These are phyloP conservation scores for Clavelina lepadiformis DNA, from an alignment of 23 tunicate genomes.

Conservation along the genomic window DNA sequence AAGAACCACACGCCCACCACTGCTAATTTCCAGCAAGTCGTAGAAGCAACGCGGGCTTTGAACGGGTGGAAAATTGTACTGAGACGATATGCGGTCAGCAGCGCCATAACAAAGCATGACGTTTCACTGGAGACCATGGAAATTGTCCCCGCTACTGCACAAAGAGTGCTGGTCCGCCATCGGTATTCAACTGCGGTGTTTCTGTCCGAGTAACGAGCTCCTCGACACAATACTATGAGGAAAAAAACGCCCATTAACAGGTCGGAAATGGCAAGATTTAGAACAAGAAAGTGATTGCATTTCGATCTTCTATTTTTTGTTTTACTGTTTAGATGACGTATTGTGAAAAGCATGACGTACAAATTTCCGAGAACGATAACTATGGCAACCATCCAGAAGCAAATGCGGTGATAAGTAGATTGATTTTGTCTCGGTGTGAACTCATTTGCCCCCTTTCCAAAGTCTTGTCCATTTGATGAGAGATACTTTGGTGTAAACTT, in stretches of 20 bases:
- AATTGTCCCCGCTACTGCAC: neutral
- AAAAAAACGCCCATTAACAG: conserved; percentile 1
- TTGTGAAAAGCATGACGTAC: neutral
- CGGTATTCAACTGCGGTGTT: neutral
- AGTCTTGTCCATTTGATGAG: neutral
- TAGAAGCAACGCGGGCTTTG: too few species aligned
- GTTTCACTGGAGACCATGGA: neutral
- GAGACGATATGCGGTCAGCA: neutral
- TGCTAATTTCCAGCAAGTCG: neutral
- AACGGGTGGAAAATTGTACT: neutral
- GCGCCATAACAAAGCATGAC: neutral
- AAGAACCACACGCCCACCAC: neutral
- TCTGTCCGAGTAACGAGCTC: neutral
- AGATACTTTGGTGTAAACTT: neutral
- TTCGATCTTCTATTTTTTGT: too few species aligned
- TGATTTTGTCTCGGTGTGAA: neutral
- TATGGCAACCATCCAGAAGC: neutral
- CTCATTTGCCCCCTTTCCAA: neutral
- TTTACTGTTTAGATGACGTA: too few species aligned
- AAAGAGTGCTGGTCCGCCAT: conserved; percentile 1
- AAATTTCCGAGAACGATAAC: neutral
- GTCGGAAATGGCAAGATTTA: conserved; percentile 6
- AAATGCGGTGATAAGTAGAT: neutral
- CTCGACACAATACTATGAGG: neutral
- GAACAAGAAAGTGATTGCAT: neutral